Evolutionary conservation across 2,797 vertebrate species (phyloP).

Genomic region (Morus bassanus): DNA sequence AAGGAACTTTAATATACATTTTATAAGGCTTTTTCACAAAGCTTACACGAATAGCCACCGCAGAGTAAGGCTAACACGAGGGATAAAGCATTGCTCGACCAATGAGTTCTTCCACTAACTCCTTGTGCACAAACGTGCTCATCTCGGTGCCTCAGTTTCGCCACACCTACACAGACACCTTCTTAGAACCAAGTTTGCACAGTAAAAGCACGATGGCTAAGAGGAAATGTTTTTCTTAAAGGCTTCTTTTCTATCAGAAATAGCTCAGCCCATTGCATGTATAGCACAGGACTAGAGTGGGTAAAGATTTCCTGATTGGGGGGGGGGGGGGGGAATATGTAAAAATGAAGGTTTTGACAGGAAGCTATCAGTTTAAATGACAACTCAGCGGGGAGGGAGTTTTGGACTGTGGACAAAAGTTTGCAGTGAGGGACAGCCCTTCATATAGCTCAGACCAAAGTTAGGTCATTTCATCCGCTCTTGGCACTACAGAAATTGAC

Average conservation of each 20-base stretch:
- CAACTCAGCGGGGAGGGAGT: not conserved
- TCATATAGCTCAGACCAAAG: not conserved
- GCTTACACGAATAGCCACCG: not conserved
- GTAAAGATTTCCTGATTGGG: not conserved
- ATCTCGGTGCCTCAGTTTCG: not conserved
- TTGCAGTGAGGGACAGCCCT: not conserved
- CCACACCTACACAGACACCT: not conserved
- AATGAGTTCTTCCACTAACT: not conserved
- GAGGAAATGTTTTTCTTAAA: not conserved
- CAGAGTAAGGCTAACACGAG: not conserved
- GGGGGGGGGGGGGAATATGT: too few relatives aligned
- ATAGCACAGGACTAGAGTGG: not conserved
- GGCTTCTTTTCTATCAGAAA: not conserved
- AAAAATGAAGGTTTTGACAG: not conserved
- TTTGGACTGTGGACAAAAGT: not conserved
- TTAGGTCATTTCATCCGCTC: not conserved
- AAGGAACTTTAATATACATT: fast-evolving
- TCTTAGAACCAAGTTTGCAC: not conserved
- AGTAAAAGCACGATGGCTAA: not conserved
- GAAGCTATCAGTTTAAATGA: not conserved
- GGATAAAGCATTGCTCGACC: not conserved
- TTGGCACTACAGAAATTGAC: not conserved
- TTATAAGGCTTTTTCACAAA: not conserved
- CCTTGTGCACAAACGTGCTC: not conserved
- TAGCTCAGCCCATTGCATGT: not conserved